phyloP scores from a whole-genome alignment of 2,888 invertebrate species.

The Drosophila eohydei region DNA sequence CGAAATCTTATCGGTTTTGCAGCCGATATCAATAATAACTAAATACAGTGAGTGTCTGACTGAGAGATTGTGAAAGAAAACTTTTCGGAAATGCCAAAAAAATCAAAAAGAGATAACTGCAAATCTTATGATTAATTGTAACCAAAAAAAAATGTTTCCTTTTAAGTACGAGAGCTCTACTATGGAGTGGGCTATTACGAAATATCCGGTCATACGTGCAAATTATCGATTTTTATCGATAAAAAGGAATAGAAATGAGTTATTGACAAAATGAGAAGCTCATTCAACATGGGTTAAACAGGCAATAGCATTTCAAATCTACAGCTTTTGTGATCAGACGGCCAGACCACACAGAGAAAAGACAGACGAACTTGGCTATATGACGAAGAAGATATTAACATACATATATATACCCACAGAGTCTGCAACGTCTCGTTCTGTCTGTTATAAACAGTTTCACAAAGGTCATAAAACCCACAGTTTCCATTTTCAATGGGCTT shows the following conservation, averaged over 20 bases:
- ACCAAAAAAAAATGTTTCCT: neutral
- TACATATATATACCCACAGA: neutral
- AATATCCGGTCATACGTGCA: neutral
- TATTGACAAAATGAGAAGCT: neutral
- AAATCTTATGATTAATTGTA: conserved; percentile 1
- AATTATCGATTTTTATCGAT: neutral
- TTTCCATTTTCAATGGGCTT: neutral
- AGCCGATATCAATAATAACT: neutral
- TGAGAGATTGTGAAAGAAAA: neutral
- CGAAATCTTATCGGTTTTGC: neutral
- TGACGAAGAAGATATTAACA: too few species aligned
- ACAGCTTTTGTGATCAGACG: neutral
- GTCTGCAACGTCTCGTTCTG: neutral
- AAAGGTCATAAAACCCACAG: accelerated
- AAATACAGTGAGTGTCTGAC: conserved; percentile 3
- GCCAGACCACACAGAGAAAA: too few species aligned
- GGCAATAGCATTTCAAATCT: neutral
- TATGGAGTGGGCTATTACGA: neutral
- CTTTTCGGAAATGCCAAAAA: conserved; percentile 1
- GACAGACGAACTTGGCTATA: neutral
- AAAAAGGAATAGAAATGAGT: neutral
- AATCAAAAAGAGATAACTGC: conserved; percentile 1
- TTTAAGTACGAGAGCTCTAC: neutral
- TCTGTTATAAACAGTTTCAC: neutral
- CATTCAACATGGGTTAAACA: neutral